A percentile compares a stretch with the other conserved stretches of the same genome.
These are phyloP conservation scores for Triplophysa yarkandensis DNA, from an alignment of 2,797 vertebrate genomes.

Conservation along the genomic window DNA sequence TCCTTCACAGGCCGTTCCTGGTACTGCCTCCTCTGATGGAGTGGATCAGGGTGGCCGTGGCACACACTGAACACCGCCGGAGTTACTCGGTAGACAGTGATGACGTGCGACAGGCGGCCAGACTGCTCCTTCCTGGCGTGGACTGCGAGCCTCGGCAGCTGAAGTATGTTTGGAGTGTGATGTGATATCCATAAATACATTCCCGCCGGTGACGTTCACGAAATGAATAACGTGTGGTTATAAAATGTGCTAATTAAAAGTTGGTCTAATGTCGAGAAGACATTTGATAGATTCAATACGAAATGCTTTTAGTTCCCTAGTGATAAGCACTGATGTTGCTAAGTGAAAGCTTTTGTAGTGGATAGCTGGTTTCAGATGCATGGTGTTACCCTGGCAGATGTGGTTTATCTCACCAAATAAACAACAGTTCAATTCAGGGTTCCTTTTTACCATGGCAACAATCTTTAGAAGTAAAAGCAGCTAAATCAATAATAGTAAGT, in stretches of 20 bases:
- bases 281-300: neutral
- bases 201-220: no score
- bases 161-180: slow-evolving; percentile 66
- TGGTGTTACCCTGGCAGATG: slow-evolving; percentile 40
- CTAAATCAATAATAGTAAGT: slow-evolving; percentile 16
- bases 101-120: slow-evolving; percentile 79
- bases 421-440: slow-evolving; percentile 19
- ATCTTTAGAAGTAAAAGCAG: slow-evolving; percentile 27
- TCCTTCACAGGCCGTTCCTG: slow-evolving; percentile 74
- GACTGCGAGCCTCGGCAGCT: slow-evolving; percentile 82
- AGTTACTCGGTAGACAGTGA: slow-evolving; percentile 82
- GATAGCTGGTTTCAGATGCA: slow-evolving; percentile 28
- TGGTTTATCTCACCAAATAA: slow-evolving; percentile 29
- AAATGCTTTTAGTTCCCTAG: slow-evolving; percentile 5
- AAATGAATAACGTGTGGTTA: neutral
- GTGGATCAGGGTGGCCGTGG: slow-evolving; percentile 82
- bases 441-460: slow-evolving; percentile 29
- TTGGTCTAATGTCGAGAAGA: neutral
- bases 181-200: neutral
- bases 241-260: neutral
- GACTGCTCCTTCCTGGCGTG: slow-evolving; percentile 80
- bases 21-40: slow-evolving; percentile 82
- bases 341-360: slow-evolving; percentile 28
- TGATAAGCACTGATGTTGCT: slow-evolving; percentile 1
- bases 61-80: slow-evolving; percentile 78